Evolutionary conservation across 2,888 invertebrate genomes (phyloP), one percentile per base, ranked within the genome.

Genomic region (Spicauda simplicius): DNA sequence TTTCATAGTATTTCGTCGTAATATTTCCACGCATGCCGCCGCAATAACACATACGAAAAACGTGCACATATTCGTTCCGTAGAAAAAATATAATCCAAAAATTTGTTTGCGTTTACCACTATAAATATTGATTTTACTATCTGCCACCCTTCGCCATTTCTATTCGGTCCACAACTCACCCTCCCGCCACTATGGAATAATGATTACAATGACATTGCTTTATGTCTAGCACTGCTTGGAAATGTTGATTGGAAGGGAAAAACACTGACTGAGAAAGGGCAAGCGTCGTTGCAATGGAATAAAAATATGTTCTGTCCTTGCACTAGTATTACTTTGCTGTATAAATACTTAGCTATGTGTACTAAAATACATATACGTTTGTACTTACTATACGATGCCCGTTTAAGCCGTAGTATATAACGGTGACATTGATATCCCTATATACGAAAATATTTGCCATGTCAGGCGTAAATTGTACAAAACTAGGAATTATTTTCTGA

Each of bases 181-280:
- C 60, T 66, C 60, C 60, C 55, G 56, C 50, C 66, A 20, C 67
- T 56, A 61, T 61, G 61, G 67, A 67, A 67, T 67, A 67, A 67
- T 67, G 67, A 67, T 67, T 67, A 67, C 66, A 66, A 66, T 66
- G 66, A 66, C 66, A 66, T 61, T 61, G 61, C 67, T 67, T 61
- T 67, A 56, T 67, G 61, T 67, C 61, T 67, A 60, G 50, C 52
- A 57, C 18, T 64, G 66, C 61, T 67, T 61, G 60, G 60, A 66
- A 66, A 60, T 66, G 66, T 66, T 66, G 60, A 66, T 61, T 67
- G 66, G 66, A 60, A 60, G 60, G 60, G 66, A 60, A 66, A 55
- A 20, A 53, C 18, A 50, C 18, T 1, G 50, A 50, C 60, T 60
- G 60, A 30, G 45, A 65, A 59, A 54, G 50, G 65, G 58, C 64